Percentiles rank a stretch among this genome's conserved stretches.
Evolutionary conservation across 1,140 invertebrate species (phyloP).

Genomic region (Leguminivora glycinivorella): DNA sequence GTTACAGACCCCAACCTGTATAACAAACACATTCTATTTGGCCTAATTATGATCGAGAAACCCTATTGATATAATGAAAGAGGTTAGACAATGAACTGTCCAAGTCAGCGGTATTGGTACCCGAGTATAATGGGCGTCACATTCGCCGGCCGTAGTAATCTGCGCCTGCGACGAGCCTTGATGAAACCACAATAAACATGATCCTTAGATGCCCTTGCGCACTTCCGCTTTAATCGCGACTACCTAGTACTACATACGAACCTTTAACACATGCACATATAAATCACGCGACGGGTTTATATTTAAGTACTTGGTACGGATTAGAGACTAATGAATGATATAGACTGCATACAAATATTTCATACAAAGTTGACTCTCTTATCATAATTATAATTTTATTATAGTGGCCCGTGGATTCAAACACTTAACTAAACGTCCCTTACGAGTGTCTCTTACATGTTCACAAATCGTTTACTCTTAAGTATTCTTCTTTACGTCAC

Average conservation of each 20-base stretch:
- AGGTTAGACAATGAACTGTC: not conserved
- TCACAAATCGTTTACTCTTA: too few species aligned
- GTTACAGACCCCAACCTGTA: too few species aligned
- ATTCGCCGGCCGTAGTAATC: slow-evolving; percentile 1
- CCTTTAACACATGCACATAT: not conserved
- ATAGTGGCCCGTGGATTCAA: too few species aligned
- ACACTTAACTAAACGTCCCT: too few species aligned
- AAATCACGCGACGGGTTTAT: slow-evolving; percentile 10
- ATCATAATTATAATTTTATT: too few species aligned
- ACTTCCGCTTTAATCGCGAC: slow-evolving; percentile 29
- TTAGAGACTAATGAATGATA: not conserved
- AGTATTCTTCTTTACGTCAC: too few species aligned
- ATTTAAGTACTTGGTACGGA: not conserved
- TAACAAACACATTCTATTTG: too few species aligned
- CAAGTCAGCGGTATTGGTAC: not conserved
- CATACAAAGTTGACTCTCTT: not conserved
- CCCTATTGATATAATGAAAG: too few species aligned
- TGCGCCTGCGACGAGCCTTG: slow-evolving; percentile 18
- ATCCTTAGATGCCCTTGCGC: slow-evolving; percentile 33
- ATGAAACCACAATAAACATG: slow-evolving; percentile 26
- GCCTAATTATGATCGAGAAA: too few species aligned
- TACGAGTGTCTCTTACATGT: too few species aligned
- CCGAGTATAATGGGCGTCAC: not conserved
- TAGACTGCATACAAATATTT: not conserved
- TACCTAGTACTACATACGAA: not conserved